These are phyloP conservation scores for Emydocephalus ijimae DNA, from an alignment of 2,113 vertebrate species.

Conservation along the genomic window DNA sequence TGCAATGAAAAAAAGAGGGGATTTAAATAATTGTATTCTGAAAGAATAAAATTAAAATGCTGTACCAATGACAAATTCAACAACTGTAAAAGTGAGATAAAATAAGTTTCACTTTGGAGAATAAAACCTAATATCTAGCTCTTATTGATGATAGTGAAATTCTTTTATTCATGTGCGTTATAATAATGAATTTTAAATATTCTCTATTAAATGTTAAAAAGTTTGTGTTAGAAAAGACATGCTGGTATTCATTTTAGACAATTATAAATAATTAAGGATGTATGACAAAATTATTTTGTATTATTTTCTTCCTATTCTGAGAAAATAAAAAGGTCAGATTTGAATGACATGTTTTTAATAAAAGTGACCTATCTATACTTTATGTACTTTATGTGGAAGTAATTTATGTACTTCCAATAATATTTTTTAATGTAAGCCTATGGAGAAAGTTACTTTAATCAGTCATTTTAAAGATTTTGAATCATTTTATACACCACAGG, in stretches of 20 bases:
- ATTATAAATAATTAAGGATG: constrained; percentile 30
- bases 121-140: constrained; percentile 6
- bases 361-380: background rate
- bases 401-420: background rate
- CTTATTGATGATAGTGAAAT: background rate
- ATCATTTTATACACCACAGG: background rate
- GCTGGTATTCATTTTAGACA: background rate
- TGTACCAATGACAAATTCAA: constrained; percentile 5
- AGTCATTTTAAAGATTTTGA: background rate
- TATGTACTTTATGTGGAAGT: background rate
- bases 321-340: background rate
- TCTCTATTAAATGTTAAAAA: constrained; percentile 6
- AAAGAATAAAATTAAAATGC: background rate
- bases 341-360: constrained; percentile 1
- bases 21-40: background rate
- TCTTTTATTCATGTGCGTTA: background rate
- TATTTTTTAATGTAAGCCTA: background rate
- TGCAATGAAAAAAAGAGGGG: background rate
- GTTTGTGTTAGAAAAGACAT: constrained; percentile 3
- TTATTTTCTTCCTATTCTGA: constrained; percentile 3
- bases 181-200: constrained; percentile 1
- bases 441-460: background rate
- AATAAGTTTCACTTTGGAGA: constrained; percentile 17
- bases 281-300: background rate
- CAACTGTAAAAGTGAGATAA: constrained; percentile 18